Conservation (phyloP, 2,113 vertebrate genomes). For the Corydoras sp. region DNA sequence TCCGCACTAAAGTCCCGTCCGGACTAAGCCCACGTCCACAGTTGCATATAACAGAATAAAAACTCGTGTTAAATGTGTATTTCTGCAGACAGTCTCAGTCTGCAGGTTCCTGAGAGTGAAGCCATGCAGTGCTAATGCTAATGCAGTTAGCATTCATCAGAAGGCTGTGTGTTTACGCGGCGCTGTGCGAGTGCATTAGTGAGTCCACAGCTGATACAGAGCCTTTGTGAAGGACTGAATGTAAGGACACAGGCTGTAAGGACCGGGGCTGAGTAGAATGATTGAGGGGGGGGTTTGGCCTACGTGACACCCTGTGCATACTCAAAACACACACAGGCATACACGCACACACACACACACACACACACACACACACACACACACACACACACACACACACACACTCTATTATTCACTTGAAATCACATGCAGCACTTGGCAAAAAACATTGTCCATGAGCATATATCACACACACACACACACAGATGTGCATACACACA, state of each 20-base stretch:
- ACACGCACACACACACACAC: constrained; percentile 14
- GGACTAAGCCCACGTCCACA: too few relatives aligned
- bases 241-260: constrained; percentile 4
- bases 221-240: neutral
- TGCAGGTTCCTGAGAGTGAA: too few relatives aligned
- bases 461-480: constrained; percentile 15
- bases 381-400: constrained; percentile 2
- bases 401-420: neutral
- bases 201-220: neutral
- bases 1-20: too few relatives aligned
- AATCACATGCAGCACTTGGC: constrained; percentile 15
- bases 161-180: neutral
- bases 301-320: constrained; percentile 39
- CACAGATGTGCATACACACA: too few relatives aligned
- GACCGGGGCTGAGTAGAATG: constrained; percentile 8
- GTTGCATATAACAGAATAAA: too few relatives aligned
- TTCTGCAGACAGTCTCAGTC: too few relatives aligned
- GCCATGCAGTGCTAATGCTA: too few relatives aligned
- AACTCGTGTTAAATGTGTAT: too few relatives aligned
- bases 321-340: neutral
- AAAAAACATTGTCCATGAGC: neutral
- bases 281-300: constrained; percentile 16
- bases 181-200: neutral
- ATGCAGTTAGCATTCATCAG: neutral
- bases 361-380: constrained; percentile 7